Percentiles rank a stretch among this genome's conserved stretches.
Evolutionary conservation across 2,797 vertebrate species (phyloP).

Genomic region (Erpetoichthys calabaricus): DNA sequence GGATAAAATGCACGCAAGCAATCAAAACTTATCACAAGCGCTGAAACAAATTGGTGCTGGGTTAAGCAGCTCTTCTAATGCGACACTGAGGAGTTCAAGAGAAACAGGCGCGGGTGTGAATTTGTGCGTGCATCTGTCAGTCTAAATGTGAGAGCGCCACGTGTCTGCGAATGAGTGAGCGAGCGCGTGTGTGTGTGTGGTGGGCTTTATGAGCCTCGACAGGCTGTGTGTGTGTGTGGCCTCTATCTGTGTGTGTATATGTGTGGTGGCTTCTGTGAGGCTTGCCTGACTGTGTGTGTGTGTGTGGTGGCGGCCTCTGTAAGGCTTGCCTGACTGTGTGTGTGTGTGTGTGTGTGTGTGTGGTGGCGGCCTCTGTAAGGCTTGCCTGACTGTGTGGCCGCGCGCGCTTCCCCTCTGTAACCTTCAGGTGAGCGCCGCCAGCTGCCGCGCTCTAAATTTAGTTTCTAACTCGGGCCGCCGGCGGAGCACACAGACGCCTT

Average conservation of each 20-base stretch:
- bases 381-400: neutral
- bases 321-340: slow-evolving; percentile 1
- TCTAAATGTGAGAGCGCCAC: too few species aligned
- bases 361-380: neutral
- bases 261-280: slow-evolving; percentile 16
- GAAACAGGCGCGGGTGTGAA: too few species aligned
- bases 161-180: too few species aligned
- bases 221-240: neutral
- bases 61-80: too few species aligned
- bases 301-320: neutral
- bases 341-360: slow-evolving; percentile 5
- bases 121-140: too few species aligned
- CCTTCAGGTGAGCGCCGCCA: slow-evolving; percentile 2
- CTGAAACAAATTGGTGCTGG: too few species aligned
- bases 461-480: too few species aligned
- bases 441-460: too few species aligned
- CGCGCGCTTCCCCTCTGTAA: slow-evolving; percentile 5
- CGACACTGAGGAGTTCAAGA: too few species aligned
- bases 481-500: too few species aligned
- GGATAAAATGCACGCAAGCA: too few species aligned
- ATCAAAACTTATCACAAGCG: too few species aligned
- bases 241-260: slow-evolving; percentile 4
- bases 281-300: slow-evolving; percentile 14
- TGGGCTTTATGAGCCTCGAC: neutral
- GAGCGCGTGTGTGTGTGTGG: neutral